Evolutionary conservation across 2,113 vertebrate species (phyloP).

Genomic region (Butorides virescens): DNA sequence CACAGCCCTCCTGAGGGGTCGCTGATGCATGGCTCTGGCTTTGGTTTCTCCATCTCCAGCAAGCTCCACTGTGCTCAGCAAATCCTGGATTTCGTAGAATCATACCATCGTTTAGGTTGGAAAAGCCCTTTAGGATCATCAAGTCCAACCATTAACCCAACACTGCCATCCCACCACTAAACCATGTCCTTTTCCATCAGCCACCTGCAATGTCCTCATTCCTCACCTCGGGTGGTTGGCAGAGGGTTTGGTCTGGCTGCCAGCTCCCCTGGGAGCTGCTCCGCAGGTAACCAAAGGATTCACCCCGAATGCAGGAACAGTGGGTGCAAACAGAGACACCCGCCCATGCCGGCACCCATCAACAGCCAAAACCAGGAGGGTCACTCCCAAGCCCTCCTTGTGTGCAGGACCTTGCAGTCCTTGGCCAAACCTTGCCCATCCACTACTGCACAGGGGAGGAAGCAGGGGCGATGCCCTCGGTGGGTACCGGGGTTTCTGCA

Average conservation of each 20-base stretch:
- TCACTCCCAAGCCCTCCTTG: neutral
- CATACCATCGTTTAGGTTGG: too few species aligned
- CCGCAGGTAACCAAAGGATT: neutral
- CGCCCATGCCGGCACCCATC: neutral
- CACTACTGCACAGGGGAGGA: neutral
- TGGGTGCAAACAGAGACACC: neutral
- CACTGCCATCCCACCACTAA: too few species aligned
- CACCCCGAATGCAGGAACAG: rapidly evolving
- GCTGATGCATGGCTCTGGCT: neutral
- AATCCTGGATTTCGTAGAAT: neutral
- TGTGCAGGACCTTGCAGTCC: neutral
- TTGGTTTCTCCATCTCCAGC: neutral
- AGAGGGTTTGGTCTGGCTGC: neutral
- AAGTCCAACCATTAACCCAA: too few species aligned
- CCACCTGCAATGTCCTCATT: neutral
- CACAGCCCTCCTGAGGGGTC: neutral
- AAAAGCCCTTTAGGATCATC: too few species aligned
- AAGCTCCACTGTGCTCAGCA: neutral
- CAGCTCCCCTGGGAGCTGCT: neutral
- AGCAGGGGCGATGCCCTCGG: neutral
- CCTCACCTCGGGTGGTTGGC: neutral
- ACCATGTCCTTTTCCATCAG: neutral
- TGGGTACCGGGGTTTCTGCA: neutral
- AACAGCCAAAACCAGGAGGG: neutral
- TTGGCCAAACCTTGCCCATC: neutral